Conservation (phyloP, 2,797 vertebrate species). For the Channallabes apus region DNA sequence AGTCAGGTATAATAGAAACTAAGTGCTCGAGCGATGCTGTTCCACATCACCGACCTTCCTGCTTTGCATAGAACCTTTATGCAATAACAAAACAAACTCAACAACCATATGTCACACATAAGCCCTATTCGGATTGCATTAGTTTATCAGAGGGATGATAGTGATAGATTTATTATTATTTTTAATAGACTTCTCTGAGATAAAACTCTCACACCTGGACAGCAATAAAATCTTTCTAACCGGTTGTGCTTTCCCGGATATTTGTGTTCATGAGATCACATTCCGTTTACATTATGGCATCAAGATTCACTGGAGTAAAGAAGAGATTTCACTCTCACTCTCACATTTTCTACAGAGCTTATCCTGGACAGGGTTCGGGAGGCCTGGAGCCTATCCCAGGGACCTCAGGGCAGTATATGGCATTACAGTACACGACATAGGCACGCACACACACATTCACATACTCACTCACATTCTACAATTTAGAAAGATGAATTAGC, state of each 20-base stretch:
- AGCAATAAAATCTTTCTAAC: background rate
- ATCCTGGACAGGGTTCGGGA: no score
- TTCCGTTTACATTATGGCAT: background rate
- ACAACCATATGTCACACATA: background rate
- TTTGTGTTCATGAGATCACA: no score
- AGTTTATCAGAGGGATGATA: background rate
- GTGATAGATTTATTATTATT: background rate
- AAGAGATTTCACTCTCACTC: background rate
- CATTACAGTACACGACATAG: no score
- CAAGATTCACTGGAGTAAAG: background rate
- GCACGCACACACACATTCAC: no score
- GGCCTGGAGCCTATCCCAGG: no score
- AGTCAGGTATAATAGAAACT: constrained; percentile 37
- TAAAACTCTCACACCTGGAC: background rate
- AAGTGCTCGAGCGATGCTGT: background rate
- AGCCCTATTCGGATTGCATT: background rate
- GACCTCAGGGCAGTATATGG: no score
- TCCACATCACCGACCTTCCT: background rate
- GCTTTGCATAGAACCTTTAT: constrained; percentile 8
- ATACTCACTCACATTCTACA: no score
- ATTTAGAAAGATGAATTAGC: no score
- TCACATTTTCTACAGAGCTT: no score
- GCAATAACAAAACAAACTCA: background rate
- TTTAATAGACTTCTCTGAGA: background rate
- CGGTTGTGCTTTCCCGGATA: background rate